Evolutionary conservation across 2,113 vertebrate species (phyloP).

Genomic region (Nothocercus nigrocapillus): DNA sequence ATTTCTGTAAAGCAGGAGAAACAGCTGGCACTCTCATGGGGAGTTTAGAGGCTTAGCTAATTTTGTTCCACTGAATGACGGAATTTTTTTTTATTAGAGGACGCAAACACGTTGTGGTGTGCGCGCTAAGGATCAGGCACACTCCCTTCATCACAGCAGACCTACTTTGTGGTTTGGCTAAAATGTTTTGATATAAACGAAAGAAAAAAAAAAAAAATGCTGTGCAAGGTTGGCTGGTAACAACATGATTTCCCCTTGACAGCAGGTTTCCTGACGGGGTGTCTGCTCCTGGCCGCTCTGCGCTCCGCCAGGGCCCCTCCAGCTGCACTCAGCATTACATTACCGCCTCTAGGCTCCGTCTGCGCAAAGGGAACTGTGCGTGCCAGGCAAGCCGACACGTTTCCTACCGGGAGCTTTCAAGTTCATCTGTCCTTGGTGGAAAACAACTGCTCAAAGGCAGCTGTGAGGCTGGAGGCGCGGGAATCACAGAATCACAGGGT

Average conservation of each 20-base stretch:
- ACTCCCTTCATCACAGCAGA: not conserved
- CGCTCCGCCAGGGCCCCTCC: not conserved
- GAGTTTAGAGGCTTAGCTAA: not conserved
- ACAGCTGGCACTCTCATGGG: not conserved
- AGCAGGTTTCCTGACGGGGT: not conserved
- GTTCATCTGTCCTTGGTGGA: not conserved
- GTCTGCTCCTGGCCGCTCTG: not conserved
- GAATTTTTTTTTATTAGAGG: not conserved
- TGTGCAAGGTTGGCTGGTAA: not conserved
- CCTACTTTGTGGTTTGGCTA: not conserved
- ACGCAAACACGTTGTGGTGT: fast-evolving
- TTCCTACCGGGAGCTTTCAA: not conserved
- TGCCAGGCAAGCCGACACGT: not conserved
- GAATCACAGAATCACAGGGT: no score
- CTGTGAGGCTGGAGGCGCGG: not conserved
- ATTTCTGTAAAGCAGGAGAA: not conserved
- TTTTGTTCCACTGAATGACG: not conserved
- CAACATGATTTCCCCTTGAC: not conserved
- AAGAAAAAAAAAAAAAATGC: not conserved
- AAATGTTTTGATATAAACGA: not conserved
- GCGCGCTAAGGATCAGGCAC: not conserved
- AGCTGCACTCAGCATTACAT: fast-evolving
- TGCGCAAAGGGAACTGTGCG: not conserved
- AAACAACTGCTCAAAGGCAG: not conserved
- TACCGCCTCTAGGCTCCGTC: not conserved